Evolutionary conservation across 2,888 invertebrate genomes (phyloP), one percentile per base, ranked within the genome.

Genomic region (Chirona hameri): DNA sequence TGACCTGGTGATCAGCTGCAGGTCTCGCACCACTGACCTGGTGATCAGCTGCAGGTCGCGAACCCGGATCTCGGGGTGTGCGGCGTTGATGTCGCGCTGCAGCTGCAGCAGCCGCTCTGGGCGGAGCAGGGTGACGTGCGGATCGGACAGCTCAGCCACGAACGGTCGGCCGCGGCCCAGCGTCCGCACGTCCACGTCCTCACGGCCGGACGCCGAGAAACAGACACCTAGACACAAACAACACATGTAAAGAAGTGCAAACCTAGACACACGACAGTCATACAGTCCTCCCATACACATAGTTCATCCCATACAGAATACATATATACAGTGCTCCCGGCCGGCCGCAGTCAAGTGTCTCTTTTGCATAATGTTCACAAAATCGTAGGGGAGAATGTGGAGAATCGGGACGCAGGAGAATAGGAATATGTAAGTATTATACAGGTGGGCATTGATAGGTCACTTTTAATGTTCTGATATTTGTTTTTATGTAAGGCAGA

Each of bases 121-220:
- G 0, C 89, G 88, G 84, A 93, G 89, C 60, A 89, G 88, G 29
- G 91, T 90, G 39, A 89, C 87, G 84, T 89, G 90, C 0, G 95
- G 93, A 88, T 94, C 92, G 0, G 91, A 87, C 72, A 96, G 91
- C 90, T 98, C 97, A 0, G 98, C 89, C 0, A 95, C 94, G 89
- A 99, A 99, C 0, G 99, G 99, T 15, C 99, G 90, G 0, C 99
- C 99, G 84, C 92, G 90, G 0, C 97, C 96, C 84, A 99, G 89
- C 89, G 96, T 98, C 83, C 97, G 90, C 0, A 99, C 99, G 89
- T 99, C 99, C 0, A 98, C 95, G 89, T 99, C 99, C 89, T 99
- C 99, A 69, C 99, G 90, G 0, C 99, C 98, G 82, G 98, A 97
- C 4, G 97, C 92, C 85, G 94, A 92, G 89, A 98, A 96, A 87